phyloP scores from a whole-genome alignment of 2,888 invertebrate genomes.

The Tenthredo mesomela region DNA sequence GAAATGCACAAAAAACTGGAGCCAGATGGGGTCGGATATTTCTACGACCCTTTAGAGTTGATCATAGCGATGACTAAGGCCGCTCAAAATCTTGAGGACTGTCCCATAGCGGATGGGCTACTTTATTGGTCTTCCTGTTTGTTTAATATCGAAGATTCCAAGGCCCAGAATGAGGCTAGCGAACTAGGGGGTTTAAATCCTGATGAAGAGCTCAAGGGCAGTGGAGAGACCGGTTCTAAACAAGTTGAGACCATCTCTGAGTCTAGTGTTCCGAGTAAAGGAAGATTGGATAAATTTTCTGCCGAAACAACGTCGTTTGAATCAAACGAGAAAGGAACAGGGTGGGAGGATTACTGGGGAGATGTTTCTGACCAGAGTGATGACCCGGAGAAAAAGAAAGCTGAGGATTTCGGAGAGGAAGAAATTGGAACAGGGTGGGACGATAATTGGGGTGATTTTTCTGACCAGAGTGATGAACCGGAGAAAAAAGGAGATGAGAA shows the following conservation, averaged over 20 bases:
- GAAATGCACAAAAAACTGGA: conserved; percentile 65
- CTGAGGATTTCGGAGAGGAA: conserved; percentile 49
- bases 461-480: conserved; percentile 62
- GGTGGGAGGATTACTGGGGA: conserved; percentile 71
- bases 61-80: conserved; percentile 63
- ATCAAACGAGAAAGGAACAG: conserved; percentile 33
- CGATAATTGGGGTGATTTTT: conserved; percentile 72
- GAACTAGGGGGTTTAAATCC: not conserved
- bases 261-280: conserved; percentile 42
- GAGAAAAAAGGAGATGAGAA: not conserved
- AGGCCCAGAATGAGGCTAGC: not conserved
- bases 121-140: conserved; percentile 60
- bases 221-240: not conserved
- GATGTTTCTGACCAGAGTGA: conserved; percentile 68
- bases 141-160: not conserved
- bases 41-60: conserved; percentile 68
- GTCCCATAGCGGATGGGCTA: conserved; percentile 59
- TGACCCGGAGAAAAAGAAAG: conserved; percentile 52
- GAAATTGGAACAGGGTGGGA: conserved; percentile 61
- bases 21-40: conserved; percentile 62
- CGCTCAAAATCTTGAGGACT: conserved; percentile 52
- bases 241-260: not conserved
- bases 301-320: conserved; percentile 54
- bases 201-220: not conserved
- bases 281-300: conserved; percentile 56